Conservation (phyloP, 2,888 invertebrate species). For the Athetis lepigone region DNA sequence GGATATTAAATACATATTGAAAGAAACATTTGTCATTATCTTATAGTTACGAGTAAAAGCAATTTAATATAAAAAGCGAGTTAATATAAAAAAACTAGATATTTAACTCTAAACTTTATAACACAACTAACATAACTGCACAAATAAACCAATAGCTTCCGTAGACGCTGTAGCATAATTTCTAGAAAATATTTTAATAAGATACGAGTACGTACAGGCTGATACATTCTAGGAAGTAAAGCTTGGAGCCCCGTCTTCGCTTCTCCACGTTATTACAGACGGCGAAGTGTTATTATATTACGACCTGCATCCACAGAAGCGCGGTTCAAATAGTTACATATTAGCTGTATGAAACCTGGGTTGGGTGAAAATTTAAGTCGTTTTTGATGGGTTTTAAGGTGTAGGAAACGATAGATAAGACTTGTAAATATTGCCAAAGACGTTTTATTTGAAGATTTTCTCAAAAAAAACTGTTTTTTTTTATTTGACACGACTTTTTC, state of each 20-base stretch:
- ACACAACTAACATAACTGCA: background rate
- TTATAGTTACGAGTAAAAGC: too few species aligned
- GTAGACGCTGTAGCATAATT: background rate
- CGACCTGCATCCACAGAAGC: conserved; percentile 10
- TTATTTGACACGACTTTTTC: too few species aligned
- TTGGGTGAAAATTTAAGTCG: conserved; percentile 1
- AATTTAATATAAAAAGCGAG: too few species aligned
- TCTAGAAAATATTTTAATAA: conserved; percentile 42
- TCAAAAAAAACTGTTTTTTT: too few species aligned
- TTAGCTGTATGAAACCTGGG: conserved; percentile 26
- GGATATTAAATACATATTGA: too few species aligned
- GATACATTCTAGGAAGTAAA: conserved; percentile 37
- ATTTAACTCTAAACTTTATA: background rate
- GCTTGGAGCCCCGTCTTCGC: conserved; percentile 3
- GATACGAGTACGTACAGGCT: conserved; percentile 4
- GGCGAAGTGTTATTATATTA: conserved; percentile 41
- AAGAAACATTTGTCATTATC: too few species aligned
- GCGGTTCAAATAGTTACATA: conserved; percentile 38
- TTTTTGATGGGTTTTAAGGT: background rate
- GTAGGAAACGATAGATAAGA: too few species aligned
- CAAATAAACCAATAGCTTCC: background rate
- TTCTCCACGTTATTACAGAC: conserved; percentile 29
- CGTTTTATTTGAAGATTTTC: too few species aligned
- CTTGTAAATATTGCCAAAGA: too few species aligned
- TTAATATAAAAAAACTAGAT: too few species aligned